Percentiles rank a stretch among this genome's conserved stretches.
phyloP scores from a whole-genome alignment of 2,888 invertebrate genomes.

The Epiblema foenella region DNA sequence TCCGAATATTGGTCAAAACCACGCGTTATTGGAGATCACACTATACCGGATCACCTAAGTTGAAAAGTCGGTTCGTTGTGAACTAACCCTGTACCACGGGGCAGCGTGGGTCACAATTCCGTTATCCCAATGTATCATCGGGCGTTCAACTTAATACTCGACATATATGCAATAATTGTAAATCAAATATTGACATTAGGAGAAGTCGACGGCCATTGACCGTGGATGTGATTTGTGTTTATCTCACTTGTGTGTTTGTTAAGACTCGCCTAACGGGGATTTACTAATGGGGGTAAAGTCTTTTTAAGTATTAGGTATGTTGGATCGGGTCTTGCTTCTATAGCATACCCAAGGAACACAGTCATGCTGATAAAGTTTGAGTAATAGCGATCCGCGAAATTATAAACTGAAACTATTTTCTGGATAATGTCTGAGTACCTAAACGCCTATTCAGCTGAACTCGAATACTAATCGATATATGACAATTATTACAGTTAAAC shows the following conservation, averaged over 20 bases:
- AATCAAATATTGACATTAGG: slow-evolving; percentile 58
- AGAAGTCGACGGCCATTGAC: slow-evolving; percentile 36
- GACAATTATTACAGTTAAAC: too few relatives aligned
- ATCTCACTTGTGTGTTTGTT: background rate
- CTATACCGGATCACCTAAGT: background rate
- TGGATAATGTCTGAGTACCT: too few relatives aligned
- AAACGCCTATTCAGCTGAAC: too few relatives aligned
- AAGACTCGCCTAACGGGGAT: too few relatives aligned
- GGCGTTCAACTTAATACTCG: slow-evolving; percentile 58
- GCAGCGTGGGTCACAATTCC: slow-evolving; percentile 56
- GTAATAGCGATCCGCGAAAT: too few relatives aligned
- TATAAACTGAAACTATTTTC: too few relatives aligned
- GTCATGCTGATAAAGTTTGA: too few relatives aligned
- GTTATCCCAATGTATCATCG: slow-evolving; percentile 56
- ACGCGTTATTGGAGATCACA: background rate
- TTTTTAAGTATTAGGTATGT: too few relatives aligned
- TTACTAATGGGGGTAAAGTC: too few relatives aligned
- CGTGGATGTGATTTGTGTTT: background rate
- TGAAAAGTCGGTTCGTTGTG: background rate
- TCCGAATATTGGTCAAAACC: background rate
- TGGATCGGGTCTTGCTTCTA: too few relatives aligned
- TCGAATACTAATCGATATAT: too few relatives aligned
- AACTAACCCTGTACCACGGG: slow-evolving; percentile 44
- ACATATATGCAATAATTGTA: slow-evolving; percentile 52
- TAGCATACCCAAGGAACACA: too few relatives aligned